A percentile compares a stretch with the other conserved stretches of the same genome.
These are phyloP conservation scores for Myxocyprinus asiaticus DNA, from an alignment of 2,113 vertebrate species.

Conservation along the genomic window DNA sequence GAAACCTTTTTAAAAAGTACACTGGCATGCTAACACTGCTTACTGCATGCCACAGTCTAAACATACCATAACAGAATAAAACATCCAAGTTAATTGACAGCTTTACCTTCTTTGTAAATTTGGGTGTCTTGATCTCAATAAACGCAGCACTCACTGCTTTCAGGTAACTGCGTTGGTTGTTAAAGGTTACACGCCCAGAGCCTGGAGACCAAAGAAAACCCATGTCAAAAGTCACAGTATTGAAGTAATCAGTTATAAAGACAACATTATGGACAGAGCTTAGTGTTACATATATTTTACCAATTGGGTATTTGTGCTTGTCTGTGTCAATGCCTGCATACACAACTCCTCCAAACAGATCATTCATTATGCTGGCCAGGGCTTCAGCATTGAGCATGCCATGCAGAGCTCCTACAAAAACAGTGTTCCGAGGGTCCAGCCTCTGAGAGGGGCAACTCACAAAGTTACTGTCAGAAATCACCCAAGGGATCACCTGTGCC, in stretches of 20 bases:
- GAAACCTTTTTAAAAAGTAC: too few species aligned
- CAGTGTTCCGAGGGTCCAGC: conserved; percentile 93
- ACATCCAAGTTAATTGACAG: too few species aligned
- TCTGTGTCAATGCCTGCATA: conserved; percentile 98
- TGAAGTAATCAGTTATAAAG: not conserved
- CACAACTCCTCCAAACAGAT: conserved; percentile 94
- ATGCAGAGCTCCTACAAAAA: conserved; percentile 96
- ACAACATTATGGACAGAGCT: too few species aligned
- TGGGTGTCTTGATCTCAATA: conserved; percentile 97
- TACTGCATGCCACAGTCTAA: too few species aligned
- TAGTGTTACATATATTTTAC: conserved; percentile 68
- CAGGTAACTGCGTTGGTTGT: conserved; percentile 95
- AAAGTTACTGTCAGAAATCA: conserved; percentile 96
- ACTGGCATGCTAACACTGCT: too few species aligned
- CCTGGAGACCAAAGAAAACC: conserved; percentile 68
- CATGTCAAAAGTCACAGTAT: not conserved
- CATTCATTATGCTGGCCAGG: conserved; percentile 91
- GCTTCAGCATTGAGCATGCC: conserved; percentile 97
- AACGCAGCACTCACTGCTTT: conserved; percentile 95
- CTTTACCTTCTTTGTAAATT: conserved; percentile 96
- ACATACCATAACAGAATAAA: too few species aligned
- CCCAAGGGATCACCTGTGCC: conserved; percentile 99
- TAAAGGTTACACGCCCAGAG: conserved; percentile 98
- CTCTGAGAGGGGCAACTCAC: conserved; percentile 92
- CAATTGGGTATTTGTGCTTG: conserved; percentile 99